A percentile compares a stretch with the other conserved stretches of the same genome.
Evolutionary conservation across 2,797 vertebrate genomes (phyloP).

Genomic region (Liasis olivaceus): DNA sequence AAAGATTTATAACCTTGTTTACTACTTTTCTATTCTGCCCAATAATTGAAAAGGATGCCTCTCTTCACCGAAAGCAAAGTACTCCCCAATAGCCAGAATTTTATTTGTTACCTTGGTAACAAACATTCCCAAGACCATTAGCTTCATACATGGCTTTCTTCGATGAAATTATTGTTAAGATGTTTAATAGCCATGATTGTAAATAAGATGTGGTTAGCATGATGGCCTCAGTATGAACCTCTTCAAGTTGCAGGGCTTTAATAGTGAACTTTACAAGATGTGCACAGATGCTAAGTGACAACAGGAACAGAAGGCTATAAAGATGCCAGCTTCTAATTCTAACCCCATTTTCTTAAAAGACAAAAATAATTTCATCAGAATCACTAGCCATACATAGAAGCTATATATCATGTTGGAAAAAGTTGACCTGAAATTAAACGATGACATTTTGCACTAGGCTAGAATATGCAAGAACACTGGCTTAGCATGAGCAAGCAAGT

Average conservation of each 20-base stretch:
- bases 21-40: constrained; percentile 52
- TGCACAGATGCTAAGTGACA: constrained; percentile 41
- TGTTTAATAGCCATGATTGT: constrained; percentile 55
- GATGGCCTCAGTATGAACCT: constrained; percentile 53
- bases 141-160: constrained; percentile 52
- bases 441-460: not conserved
- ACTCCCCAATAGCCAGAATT: constrained; percentile 46
- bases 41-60: constrained; percentile 67
- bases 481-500: not conserved
- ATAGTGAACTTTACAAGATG: constrained; percentile 35
- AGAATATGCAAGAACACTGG: not conserved
- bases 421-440: not conserved
- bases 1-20: constrained; percentile 67
- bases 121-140: constrained; percentile 59
- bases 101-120: constrained; percentile 68
- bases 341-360: not conserved
- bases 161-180: constrained; percentile 54
- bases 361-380: not conserved
- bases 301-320: constrained; percentile 33
- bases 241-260: constrained; percentile 21
- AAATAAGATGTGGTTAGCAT: constrained; percentile 51
- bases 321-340: not conserved
- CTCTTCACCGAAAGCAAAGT: constrained; percentile 67
- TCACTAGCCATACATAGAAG: not conserved
- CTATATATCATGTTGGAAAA: not conserved